These are phyloP conservation scores for Ommatoiulus sabulosus DNA, from an alignment of 2,888 invertebrate species.

Conservation along the genomic window DNA sequence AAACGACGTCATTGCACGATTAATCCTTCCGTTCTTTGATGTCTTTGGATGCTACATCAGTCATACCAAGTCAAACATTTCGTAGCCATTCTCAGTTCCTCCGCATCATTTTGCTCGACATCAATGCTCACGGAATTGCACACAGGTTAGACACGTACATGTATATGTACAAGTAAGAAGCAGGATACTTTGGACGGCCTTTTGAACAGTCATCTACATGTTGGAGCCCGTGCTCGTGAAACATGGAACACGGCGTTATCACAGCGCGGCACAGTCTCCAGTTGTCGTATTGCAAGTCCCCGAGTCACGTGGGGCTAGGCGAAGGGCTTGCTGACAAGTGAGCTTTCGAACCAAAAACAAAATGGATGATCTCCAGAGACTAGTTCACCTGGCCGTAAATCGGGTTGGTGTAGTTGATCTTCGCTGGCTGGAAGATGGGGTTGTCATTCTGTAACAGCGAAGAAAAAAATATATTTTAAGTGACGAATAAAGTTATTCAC, in stretches of 20 bases:
- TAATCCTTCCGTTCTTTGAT: background rate
- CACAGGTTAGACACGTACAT: background rate
- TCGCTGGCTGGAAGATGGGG: conserved; percentile 99
- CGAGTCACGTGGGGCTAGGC: background rate
- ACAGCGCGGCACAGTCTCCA: conserved; percentile 22
- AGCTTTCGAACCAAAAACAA: background rate
- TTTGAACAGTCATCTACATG: conserved; percentile 35
- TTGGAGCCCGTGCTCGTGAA: background rate
- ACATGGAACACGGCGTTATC: background rate
- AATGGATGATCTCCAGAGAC: background rate
- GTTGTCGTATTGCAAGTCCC: conserved; percentile 9
- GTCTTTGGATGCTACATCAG: background rate
- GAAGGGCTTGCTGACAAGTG: conserved; percentile 23
- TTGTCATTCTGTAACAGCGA: conserved; percentile 87
- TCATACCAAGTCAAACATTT: background rate
- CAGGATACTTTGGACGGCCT: conserved; percentile 37
- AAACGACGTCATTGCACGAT: background rate
- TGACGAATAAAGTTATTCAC: background rate
- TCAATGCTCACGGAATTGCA: background rate
- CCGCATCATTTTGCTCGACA: background rate
- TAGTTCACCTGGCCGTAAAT: conserved; percentile 73
- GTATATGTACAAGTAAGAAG: background rate
- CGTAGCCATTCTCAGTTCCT: background rate
- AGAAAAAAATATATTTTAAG: conserved; percentile 28
- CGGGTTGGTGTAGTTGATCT: conserved; percentile 99